A percentile compares a stretch with the other conserved stretches of the same genome.
Conservation (phyloP, 1,140 invertebrate genomes). For the Drosophila equinoxialis region DNA sequence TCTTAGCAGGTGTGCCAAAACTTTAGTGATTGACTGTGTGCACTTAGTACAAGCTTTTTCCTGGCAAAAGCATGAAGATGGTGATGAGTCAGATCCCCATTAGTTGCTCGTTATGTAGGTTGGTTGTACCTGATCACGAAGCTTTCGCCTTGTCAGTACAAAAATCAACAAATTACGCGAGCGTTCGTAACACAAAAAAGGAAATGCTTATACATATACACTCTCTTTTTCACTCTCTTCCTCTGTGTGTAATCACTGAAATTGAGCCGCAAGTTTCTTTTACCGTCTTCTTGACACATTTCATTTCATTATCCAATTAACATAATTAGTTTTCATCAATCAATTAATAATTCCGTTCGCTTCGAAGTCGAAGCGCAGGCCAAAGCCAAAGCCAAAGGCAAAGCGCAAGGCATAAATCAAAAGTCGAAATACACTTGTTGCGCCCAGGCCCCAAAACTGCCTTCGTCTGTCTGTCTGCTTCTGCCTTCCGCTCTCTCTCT, state of each 20-base stretch:
- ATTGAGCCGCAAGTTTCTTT: conserved; percentile 43
- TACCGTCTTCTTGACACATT: conserved; percentile 62
- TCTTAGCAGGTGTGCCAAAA: background rate
- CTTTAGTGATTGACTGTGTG: background rate
- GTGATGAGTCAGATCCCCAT: conserved; percentile 4
- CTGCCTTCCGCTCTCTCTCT: background rate
- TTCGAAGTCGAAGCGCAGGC: conserved; percentile 30
- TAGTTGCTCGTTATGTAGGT: background rate
- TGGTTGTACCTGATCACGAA: conserved; percentile 10
- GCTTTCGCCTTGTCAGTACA: conserved; percentile 6
- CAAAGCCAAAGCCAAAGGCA: conserved; percentile 26
- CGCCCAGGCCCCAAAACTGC: conserved; percentile 48
- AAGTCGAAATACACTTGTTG: conserved; percentile 77
- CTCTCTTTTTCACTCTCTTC: conserved; percentile 14
- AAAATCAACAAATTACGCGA: background rate
- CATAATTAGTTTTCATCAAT: conserved; percentile 81
- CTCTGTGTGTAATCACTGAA: conserved; percentile 22
- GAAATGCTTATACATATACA: background rate
- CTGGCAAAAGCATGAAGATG: background rate
- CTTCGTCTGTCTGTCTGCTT: background rate
- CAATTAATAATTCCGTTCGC: conserved; percentile 76
- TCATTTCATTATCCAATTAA: conserved; percentile 79
- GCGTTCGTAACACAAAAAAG: background rate
- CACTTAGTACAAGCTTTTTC: conserved; percentile 16
- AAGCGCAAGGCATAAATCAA: conserved; percentile 75